phyloP scores from a whole-genome alignment of 2,113 vertebrate genomes.

The Telmatochromis sp. region DNA sequence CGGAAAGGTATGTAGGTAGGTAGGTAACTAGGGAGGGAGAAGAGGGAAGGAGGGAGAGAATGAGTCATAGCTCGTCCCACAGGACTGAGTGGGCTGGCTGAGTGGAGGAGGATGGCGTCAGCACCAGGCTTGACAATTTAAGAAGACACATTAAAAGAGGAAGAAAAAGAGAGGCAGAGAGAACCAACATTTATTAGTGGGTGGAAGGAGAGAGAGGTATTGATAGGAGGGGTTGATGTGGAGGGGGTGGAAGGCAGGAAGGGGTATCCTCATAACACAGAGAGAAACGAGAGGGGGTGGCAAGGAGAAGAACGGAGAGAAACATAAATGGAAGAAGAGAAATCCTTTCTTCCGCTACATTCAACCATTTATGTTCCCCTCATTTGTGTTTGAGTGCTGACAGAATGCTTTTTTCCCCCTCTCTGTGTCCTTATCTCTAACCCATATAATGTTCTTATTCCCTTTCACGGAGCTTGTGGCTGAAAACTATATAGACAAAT shows the following conservation, averaged over 20 bases:
- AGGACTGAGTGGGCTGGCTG: constrained; percentile 69
- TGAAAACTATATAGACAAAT: neutral
- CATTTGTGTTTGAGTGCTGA: neutral
- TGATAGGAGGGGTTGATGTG: constrained; percentile 26
- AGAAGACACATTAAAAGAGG: constrained; percentile 64
- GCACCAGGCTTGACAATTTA: constrained; percentile 65
- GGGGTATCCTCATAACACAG: constrained; percentile 49
- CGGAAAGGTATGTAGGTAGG: constrained; percentile 51
- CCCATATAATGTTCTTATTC: neutral
- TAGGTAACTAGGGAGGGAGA: constrained; percentile 25
- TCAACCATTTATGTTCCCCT: neutral
- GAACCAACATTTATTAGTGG: constrained; percentile 14
- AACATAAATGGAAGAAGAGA: constrained; percentile 32
- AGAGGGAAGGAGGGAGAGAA: constrained; percentile 52
- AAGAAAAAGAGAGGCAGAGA: constrained; percentile 19
- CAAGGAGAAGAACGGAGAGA: constrained; percentile 2
- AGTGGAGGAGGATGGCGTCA: constrained; percentile 74
- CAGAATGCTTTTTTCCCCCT: accelerated
- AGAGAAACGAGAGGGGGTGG: constrained; percentile 4
- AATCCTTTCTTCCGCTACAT: constrained; percentile 39
- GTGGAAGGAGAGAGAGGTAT: constrained; percentile 24
- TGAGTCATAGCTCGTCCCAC: constrained; percentile 77
- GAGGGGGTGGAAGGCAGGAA: constrained; percentile 29
- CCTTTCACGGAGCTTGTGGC: neutral
- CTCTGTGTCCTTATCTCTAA: neutral